phyloP scores from a whole-genome alignment of 2,113 vertebrate species.

The Pelodiscus sinensis region DNA sequence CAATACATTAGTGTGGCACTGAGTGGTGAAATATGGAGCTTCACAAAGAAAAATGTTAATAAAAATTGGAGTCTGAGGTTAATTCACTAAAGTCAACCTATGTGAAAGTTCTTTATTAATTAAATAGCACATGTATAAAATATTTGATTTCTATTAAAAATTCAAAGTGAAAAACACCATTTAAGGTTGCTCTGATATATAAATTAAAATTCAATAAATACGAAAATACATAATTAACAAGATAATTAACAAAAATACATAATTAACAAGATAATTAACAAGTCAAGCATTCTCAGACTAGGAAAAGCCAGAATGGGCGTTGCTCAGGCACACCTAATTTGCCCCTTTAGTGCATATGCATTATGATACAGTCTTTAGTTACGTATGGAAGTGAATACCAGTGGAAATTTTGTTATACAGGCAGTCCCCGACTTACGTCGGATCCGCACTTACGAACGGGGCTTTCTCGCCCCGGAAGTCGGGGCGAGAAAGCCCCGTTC shows the following conservation, averaged over 20 bases:
- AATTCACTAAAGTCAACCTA: not conserved
- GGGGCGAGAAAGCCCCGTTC: too few relatives aligned
- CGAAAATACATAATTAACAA: not conserved
- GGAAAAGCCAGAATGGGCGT: not conserved
- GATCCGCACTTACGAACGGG: too few relatives aligned
- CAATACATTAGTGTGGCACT: not conserved
- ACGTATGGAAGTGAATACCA: not conserved
- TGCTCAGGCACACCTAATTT: not conserved
- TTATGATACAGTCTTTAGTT: not conserved
- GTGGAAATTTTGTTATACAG: not conserved
- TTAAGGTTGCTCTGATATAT: not conserved
- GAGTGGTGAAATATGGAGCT: not conserved
- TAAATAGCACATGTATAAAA: not conserved
- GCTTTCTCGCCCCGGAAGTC: too few relatives aligned
- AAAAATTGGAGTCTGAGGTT: not conserved
- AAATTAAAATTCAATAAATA: not conserved
- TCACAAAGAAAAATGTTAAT: not conserved
- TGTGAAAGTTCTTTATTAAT: not conserved
- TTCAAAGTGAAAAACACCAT: not conserved
- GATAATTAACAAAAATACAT: not conserved
- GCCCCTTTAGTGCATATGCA: not conserved
- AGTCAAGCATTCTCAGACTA: not conserved
- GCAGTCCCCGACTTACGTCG: too few relatives aligned
- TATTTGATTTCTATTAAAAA: not conserved
- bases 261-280: not conserved